These are phyloP conservation scores for Meganola albula DNA, from an alignment of 2,888 invertebrate species.

Conservation along the genomic window DNA sequence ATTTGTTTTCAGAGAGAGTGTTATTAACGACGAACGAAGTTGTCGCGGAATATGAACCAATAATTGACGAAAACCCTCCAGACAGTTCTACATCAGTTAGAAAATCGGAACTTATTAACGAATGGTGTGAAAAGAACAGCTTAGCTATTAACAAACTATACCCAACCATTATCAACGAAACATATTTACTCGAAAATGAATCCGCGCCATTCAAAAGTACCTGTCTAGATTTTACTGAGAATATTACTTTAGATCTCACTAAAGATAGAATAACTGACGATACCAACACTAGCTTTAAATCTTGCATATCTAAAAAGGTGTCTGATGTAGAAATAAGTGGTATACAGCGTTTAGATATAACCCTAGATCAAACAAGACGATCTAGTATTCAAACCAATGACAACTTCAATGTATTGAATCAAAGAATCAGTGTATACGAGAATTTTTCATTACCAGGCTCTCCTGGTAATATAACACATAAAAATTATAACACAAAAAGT, in stretches of 20 bases:
- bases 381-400: constrained; percentile 7
- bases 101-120: constrained; percentile 61
- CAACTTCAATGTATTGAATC: constrained; percentile 21
- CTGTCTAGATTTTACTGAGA: constrained; percentile 36
- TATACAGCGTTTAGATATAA: constrained; percentile 42
- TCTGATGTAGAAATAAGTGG: constrained; percentile 53
- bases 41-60: constrained; percentile 77
- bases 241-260: constrained; percentile 46
- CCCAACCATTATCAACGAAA: constrained; percentile 62
- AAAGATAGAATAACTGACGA: constrained; percentile 32
- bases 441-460: constrained; percentile 68
- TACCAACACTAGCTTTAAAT: constrained; percentile 48
- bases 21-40: constrained; percentile 78
- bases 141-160: constrained; percentile 62
- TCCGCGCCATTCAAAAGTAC: constrained; percentile 42
- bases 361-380: constrained; percentile 31
- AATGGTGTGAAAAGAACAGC: constrained; percentile 66
- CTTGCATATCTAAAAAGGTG: constrained; percentile 45
- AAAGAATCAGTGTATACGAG: constrained; percentile 53
- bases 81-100: constrained; percentile 33
- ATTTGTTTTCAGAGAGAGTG: constrained; percentile 75
- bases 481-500: constrained; percentile 57
- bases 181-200: constrained; percentile 52
- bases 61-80: constrained; percentile 46
- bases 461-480: constrained; percentile 56